Base-by-base conservation (phyloP, 2,797 vertebrate species). In the Sciaenops ocellatus region DNA sequence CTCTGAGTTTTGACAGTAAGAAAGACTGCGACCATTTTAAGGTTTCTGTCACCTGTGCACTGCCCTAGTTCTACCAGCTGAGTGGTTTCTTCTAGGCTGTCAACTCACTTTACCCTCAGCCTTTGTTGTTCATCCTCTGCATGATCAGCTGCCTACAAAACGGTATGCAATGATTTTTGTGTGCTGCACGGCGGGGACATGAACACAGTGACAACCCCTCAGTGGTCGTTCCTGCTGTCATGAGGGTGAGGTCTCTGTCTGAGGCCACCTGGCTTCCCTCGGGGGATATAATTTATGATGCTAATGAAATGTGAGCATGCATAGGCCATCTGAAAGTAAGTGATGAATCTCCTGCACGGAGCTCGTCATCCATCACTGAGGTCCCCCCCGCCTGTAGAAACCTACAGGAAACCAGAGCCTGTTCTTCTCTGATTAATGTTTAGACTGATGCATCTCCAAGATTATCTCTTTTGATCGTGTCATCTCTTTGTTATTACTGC, bases 391-490 rank as follows among this genome's bases (percentile, higher is more conserved):
- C 72, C 72, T 57, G 74, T 13, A 66, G 83, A 69, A 78, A 69
- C 83, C 81, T 66, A 69, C 84, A 87, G 91, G 84, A 93, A 79
- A 83, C 82, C 82, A 1, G 6, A 41, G 85, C 84, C 84, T 80
- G 76, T 62, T 88, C 78, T 61, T 66, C 74, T 51, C 73, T 92
- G 91, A 93, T 93, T 92, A 90, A 93, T 93, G 83, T 85, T 90
- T 70, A 73, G 77, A 83, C 76, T 75, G 87, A 90, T 79, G 84
- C 90, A 82, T 89, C 83, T 79, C 76, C 41, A 75, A 87, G 87
- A 93, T 94, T 74, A 92, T 93, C 83, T 86, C 72, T 85, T 90
- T 84, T 91, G 84, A 93, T 93, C 64, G 77, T 92, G 91, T 90
- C 90, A 90, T 94, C 78, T 89, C 76, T 86, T 83, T 86, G 89